These are phyloP conservation scores for Pseudomyrmex pallidus DNA, from an alignment of 1,140 invertebrate genomes.

Conservation along the genomic window DNA sequence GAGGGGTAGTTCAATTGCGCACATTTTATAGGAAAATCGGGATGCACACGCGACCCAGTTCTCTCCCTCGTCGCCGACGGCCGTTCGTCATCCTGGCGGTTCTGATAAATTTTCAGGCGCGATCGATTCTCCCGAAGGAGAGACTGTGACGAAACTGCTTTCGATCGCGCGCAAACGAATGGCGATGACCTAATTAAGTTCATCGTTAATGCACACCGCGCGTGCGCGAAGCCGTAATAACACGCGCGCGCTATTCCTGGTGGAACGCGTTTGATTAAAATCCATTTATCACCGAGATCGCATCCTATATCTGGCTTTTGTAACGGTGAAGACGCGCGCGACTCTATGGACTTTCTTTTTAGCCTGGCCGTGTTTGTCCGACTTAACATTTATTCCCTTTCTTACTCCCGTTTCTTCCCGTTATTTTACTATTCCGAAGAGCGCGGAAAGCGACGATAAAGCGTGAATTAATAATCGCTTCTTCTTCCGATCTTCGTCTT, in stretches of 20 bases:
- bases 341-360: constrained; percentile 3
- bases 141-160: constrained; percentile 1
- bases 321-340: constrained; percentile 1
- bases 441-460: constrained; percentile 50
- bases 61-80: not conserved
- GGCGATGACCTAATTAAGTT: constrained; percentile 62
- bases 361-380: not conserved
- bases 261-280: constrained; percentile 73
- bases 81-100: constrained; percentile 8
- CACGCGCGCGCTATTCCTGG: not conserved
- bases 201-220: constrained; percentile 47
- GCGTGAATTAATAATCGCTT: constrained; percentile 55
- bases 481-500: constrained; percentile 36
- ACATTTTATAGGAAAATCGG: not conserved
- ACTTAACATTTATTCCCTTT: not conserved
- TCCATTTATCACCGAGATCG: constrained; percentile 68
- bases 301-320: constrained; percentile 37
- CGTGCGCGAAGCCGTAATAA: constrained; percentile 14
- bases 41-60: not conserved
- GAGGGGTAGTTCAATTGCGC: not conserved
- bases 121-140: constrained; percentile 11
- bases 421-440: constrained; percentile 30
- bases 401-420: constrained; percentile 10
- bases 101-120: constrained; percentile 16
- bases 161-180: constrained; percentile 31